Percentiles rank a stretch among this genome's conserved stretches.
Conservation (phyloP, 2,797 vertebrate species). For the Scyliorhinus canicula region DNA sequence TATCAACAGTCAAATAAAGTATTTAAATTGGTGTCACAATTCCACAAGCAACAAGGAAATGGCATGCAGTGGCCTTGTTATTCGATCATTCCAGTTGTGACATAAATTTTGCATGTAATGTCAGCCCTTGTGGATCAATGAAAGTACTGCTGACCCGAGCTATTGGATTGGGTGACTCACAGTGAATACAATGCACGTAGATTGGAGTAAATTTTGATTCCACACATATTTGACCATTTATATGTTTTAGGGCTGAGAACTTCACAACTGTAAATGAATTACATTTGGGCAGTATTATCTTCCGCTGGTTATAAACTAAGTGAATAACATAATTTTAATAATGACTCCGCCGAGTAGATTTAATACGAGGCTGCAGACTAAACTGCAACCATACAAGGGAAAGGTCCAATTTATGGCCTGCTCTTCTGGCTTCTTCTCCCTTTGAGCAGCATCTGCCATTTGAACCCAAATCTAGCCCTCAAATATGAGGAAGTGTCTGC, state of each 20-base stretch:
- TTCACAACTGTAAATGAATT: neutral
- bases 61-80: neutral
- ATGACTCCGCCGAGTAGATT: neutral
- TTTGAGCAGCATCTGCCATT: neutral
- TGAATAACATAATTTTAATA: neutral
- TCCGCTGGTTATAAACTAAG: neutral
- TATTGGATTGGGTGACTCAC: neutral
- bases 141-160: neutral
- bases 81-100: neutral
- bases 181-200: neutral
- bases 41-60: neutral
- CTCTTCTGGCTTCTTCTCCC: neutral
- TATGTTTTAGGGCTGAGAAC: neutral
- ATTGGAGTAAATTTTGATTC: neutral
- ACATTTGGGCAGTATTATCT: neutral
- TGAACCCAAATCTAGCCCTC: neutral
- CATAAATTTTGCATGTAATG: neutral
- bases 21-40: neutral
- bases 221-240: neutral
- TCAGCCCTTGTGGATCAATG: neutral
- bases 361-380: neutral
- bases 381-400: slow-evolving; percentile 14
- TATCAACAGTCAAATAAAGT: neutral
- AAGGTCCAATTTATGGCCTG: neutral
- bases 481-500: too few relatives aligned